These are phyloP conservation scores for Coelopa pilipes DNA, from an alignment of 2,888 invertebrate genomes.

Conservation along the genomic window DNA sequence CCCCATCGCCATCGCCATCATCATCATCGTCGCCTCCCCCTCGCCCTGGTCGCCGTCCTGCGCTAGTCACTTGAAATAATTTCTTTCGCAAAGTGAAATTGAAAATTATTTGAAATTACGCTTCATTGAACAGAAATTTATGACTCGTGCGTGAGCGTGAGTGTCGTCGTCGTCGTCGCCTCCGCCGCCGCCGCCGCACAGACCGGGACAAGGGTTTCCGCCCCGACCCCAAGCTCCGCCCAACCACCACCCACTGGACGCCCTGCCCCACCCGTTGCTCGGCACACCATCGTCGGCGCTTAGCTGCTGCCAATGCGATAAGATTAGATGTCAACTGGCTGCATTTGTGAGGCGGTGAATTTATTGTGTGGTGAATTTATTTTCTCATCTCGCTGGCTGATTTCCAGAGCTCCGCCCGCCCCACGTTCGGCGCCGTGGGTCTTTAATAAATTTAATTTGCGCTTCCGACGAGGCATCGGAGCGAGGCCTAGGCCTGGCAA, in stretches of 20 bases:
- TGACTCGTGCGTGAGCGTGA: conserved; percentile 13
- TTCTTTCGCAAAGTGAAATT: conserved; percentile 32
- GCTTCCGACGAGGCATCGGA: too few relatives aligned
- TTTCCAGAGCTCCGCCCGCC: too few relatives aligned
- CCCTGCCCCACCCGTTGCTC: neutral
- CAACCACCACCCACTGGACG: too few relatives aligned
- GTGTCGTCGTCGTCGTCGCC: neutral
- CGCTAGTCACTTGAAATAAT: conserved; percentile 29
- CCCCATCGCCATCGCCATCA: neutral
- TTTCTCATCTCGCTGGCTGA: too few relatives aligned
- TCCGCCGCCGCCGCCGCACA: too few relatives aligned
- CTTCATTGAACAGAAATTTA: conserved; percentile 36
- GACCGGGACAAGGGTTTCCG: neutral
- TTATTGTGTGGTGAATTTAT: too few relatives aligned
- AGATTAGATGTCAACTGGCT: neutral
- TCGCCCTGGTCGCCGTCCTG: neutral
- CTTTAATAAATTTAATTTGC: too few relatives aligned
- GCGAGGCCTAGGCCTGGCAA: too few relatives aligned
- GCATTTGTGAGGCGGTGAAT: too few relatives aligned
- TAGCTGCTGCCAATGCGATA: conserved; percentile 23
- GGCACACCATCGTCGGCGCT: neutral
- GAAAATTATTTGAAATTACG: conserved; percentile 34
- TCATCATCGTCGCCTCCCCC: neutral
- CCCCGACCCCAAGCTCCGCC: too few relatives aligned
- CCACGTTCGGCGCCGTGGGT: too few relatives aligned